Conservation (phyloP, 2,797 vertebrate genomes). For the Periparus ater region DNA sequence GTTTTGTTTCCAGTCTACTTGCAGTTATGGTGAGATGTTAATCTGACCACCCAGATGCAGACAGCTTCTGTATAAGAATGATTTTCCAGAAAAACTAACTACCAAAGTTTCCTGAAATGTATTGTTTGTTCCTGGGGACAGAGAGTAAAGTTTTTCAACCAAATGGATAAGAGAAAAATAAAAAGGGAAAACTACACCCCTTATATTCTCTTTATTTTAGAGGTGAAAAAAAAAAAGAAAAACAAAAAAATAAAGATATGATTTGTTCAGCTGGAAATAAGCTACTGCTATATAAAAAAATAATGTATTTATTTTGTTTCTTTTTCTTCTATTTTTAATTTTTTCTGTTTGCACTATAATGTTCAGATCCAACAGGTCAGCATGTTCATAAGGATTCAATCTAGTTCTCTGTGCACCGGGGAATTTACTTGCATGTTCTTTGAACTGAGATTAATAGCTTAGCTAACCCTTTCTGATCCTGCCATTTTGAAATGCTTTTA, state of each 20-base stretch:
- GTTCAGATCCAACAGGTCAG: slow-evolving; percentile 48
- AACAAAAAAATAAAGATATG: background rate
- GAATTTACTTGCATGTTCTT: slow-evolving; percentile 47
- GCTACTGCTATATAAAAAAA: background rate
- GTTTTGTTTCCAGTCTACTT: background rate
- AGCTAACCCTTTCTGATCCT: slow-evolving; percentile 63
- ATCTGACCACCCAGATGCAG: background rate
- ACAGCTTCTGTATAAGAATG: background rate
- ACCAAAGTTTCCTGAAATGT: background rate
- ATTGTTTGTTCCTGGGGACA: background rate
- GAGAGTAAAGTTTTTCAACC: background rate
- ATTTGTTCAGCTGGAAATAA: background rate
- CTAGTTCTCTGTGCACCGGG: slow-evolving; percentile 11
- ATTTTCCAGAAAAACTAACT: background rate
- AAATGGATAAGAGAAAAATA: background rate
- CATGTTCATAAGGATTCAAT: slow-evolving; percentile 60
- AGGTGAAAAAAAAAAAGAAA: background rate
- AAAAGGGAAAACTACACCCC: background rate
- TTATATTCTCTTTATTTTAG: background rate
- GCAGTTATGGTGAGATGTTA: background rate
- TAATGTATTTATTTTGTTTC: background rate
- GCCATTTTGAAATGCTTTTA: slow-evolving; percentile 54
- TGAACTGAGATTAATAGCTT: slow-evolving; percentile 63
- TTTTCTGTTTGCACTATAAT: slow-evolving; percentile 12
- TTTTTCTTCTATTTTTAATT: background rate